These are phyloP conservation scores for Lithobates pipiens DNA, from an alignment of 2,797 vertebrate genomes.

Conservation along the genomic window DNA sequence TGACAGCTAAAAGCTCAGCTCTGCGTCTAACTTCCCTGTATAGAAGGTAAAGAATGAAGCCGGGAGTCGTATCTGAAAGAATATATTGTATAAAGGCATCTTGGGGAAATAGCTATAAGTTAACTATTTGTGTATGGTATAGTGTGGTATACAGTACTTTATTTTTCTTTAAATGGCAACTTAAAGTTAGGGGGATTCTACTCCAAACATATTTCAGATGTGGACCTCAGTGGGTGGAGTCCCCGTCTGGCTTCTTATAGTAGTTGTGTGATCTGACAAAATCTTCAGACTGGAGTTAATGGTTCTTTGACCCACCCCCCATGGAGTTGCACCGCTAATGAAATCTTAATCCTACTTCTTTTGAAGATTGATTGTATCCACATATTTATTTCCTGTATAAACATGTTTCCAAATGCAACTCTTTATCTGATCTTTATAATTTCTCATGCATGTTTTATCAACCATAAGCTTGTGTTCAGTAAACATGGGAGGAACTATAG, in stretches of 20 bases:
- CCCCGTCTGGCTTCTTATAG: background rate
- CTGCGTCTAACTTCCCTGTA: conserved; percentile 48
- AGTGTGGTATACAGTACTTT: too few species aligned
- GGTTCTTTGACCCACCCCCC: background rate
- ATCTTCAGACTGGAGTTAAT: background rate
- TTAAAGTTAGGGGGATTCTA: too few species aligned
- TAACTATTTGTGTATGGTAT: conserved; percentile 26
- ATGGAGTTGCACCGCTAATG: background rate
- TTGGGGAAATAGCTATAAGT: background rate
- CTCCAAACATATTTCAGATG: background rate
- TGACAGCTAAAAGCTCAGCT: conserved; percentile 46
- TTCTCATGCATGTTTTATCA: conserved; percentile 14
- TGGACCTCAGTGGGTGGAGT: background rate
- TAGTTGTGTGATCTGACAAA: background rate
- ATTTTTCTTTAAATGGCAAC: too few species aligned
- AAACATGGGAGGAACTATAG: conserved; percentile 40
- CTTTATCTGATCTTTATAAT: background rate
- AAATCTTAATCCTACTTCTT: background rate
- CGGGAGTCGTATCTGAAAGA: conserved; percentile 34
- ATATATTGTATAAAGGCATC: conserved; percentile 45
- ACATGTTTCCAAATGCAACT: conserved; percentile 1
- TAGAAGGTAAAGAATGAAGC: conserved; percentile 50
- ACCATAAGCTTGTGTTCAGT: conserved; percentile 1
- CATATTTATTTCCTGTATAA: conserved; percentile 5
- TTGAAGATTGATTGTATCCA: conserved; percentile 8